phyloP scores from a whole-genome alignment of 2,797 vertebrate genomes.

The Dicrostonyx torquatus region DNA sequence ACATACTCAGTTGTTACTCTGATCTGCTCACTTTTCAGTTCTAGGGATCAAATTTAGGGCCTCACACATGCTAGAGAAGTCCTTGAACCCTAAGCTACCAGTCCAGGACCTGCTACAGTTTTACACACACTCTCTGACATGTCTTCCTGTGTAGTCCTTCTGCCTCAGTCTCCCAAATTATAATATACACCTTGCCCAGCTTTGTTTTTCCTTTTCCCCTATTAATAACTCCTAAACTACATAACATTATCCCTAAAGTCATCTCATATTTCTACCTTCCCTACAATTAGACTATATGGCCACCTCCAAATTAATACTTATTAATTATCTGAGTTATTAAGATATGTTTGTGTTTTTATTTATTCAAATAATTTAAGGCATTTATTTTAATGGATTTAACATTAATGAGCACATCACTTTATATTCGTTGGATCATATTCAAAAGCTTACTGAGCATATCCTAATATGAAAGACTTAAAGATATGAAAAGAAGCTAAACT shows the following conservation, averaged over 20 bases:
- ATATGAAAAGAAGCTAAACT: not conserved
- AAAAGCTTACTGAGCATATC: not conserved
- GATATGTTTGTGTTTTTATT: not conserved
- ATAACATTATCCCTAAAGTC: not conserved
- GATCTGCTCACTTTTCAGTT: not conserved
- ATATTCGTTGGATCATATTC: not conserved
- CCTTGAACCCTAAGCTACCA: not conserved
- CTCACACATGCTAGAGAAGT: not conserved
- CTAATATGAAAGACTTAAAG: not conserved
- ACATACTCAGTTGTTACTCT: not conserved
- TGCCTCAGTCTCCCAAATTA: not conserved
- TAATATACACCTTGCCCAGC: not conserved
- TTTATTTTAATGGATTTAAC: not conserved
- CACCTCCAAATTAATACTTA: not conserved
- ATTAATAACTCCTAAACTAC: not conserved
- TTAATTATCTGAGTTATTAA: slow-evolving; percentile 16
- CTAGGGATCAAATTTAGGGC: not conserved
- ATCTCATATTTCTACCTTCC: not conserved
- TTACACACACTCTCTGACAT: not conserved
- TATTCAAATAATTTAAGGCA: not conserved
- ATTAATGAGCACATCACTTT: not conserved
- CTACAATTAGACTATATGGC: not conserved
- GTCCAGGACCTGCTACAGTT: not conserved
- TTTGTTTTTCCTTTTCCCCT: not conserved
- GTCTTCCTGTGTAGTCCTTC: not conserved